phyloP scores from a whole-genome alignment of 1,140 invertebrate genomes.

The Drosophila seguyi region DNA sequence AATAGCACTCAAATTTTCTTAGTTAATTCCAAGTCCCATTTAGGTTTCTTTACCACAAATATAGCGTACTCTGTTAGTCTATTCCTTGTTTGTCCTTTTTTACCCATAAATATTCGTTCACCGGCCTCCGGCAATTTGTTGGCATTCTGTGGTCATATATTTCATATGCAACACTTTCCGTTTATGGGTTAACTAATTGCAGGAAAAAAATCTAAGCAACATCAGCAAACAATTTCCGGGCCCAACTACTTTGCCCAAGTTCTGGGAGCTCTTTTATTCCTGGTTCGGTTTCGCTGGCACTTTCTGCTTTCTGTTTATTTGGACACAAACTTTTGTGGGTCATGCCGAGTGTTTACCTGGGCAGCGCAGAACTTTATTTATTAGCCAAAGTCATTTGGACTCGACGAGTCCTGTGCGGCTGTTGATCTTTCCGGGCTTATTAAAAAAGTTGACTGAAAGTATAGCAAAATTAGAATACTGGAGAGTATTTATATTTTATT shows the following conservation, averaged over 20 bases:
- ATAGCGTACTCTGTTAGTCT: not conserved
- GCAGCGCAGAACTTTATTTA: constrained; percentile 43
- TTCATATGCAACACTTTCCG: constrained; percentile 46
- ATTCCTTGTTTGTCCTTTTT: not conserved
- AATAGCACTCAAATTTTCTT: not conserved
- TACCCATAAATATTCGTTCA: constrained; percentile 35
- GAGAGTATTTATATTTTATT: constrained; percentile 9
- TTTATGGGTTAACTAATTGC: constrained; percentile 53
- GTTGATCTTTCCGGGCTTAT: constrained; percentile 45
- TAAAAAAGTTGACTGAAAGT: constrained; percentile 43
- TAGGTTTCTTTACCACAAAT: not conserved
- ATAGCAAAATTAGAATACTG: constrained; percentile 29
- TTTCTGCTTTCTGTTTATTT: constrained; percentile 37
- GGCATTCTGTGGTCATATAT: constrained; percentile 39
- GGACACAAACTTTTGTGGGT: constrained; percentile 43
- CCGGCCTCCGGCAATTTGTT: constrained; percentile 27
- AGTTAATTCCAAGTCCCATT: not conserved
- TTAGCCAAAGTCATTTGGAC: constrained; percentile 51
- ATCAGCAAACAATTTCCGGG: constrained; percentile 37
- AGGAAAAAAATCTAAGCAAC: constrained; percentile 42
- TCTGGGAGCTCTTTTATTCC: constrained; percentile 16
- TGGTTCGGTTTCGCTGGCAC: constrained; percentile 7
- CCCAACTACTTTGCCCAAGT: constrained; percentile 18
- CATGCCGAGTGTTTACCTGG: constrained; percentile 50
- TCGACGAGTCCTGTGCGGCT: constrained; percentile 16